These are phyloP conservation scores for Limulus polyphemus DNA, from an alignment of 2,888 invertebrate species.

Conservation along the genomic window DNA sequence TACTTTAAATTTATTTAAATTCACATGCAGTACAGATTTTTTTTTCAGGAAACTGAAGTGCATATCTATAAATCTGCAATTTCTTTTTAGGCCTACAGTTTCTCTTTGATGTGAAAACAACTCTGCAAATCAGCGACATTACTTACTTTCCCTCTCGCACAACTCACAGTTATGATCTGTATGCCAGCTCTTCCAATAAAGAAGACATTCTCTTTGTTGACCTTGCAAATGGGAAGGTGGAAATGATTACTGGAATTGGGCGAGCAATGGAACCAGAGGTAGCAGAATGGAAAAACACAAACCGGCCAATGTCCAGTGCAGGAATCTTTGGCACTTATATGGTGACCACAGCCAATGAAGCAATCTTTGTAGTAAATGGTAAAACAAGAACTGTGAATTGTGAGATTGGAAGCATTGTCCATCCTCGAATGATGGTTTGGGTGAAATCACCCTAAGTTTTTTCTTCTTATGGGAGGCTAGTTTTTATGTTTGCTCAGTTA, in stretches of 20 bases:
- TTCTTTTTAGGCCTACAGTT: conserved; percentile 47
- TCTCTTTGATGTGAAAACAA: conserved; percentile 59
- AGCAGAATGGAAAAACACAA: conserved; percentile 48
- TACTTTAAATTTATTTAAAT: too few species aligned
- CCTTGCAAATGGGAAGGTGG: conserved; percentile 58
- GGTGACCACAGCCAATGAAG: conserved; percentile 56
- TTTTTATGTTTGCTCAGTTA: too few species aligned
- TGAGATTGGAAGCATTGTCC: conserved; percentile 54
- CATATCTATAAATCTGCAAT: too few species aligned
- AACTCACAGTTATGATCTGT: conserved; percentile 59
- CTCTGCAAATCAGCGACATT: conserved; percentile 55
- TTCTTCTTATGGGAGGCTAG: too few species aligned
- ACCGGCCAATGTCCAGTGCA: conserved; percentile 40
- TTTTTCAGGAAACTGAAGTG: too few species aligned
- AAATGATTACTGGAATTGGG: conserved; percentile 59
- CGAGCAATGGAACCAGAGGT: conserved; percentile 17
- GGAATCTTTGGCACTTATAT: conserved; percentile 58
- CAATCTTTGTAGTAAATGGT: conserved; percentile 57
- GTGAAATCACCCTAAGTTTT: conserved; percentile 36
- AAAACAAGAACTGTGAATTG: conserved; percentile 58
- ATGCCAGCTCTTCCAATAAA: conserved; percentile 55
- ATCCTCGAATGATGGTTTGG: conserved; percentile 53
- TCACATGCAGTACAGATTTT: too few species aligned
- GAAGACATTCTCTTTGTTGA: conserved; percentile 58
- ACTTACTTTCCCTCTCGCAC: conserved; percentile 58